Base-by-base conservation (phyloP, 2,113 vertebrate species). In the Danionella cerebrum region DNA sequence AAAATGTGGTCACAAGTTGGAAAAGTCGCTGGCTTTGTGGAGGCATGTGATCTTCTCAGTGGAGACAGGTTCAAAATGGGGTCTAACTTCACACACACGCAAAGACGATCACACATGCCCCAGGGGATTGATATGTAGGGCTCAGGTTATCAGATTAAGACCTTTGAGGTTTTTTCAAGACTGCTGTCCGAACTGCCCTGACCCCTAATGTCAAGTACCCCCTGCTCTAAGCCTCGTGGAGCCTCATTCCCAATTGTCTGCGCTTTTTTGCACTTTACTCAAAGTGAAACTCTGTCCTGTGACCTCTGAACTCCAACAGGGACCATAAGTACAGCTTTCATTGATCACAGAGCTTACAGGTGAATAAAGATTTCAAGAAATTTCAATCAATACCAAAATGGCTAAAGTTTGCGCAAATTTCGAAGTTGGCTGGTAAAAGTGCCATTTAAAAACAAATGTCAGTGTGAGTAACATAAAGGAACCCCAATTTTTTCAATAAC, bases 221-320 rank as follows among this genome's bases (percentile, higher is more conserved):
- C 51, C 67, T 52, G 45, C 24, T 22, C 27, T 52, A 55, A 44
- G 18, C 52, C 36, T 76, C 24, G 47, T 54, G 33, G 54, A 60
- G 33, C 13, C 19, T 60, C 24, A 51, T 59, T 65, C 54, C 55
- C 5, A 27, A 54, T 66, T 60, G 53, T 60, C 42, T 14, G 47
- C 36, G 62, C 60, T 35, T 71, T 72, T 70, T 77, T 57, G 64
- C 71, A 51, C 51, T 38, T 55, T 70, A 77, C 73, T 73, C 71
- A 64, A 52, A 64, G 65, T 67, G 75, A 71, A 71, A 70, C 22
- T 55, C 42, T 70, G 53, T 62, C 67, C 52, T 8, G 5, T 47
- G 63, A 65, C 71, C 67, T 57, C 11, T 36, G 57, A 73, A 58
- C 59, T 67, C 41, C 24, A 44, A 33, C 50, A 31, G 21, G 54